These are phyloP conservation scores for Odontomyia ornata DNA, from an alignment of 2,888 invertebrate genomes.

Conservation along the genomic window DNA sequence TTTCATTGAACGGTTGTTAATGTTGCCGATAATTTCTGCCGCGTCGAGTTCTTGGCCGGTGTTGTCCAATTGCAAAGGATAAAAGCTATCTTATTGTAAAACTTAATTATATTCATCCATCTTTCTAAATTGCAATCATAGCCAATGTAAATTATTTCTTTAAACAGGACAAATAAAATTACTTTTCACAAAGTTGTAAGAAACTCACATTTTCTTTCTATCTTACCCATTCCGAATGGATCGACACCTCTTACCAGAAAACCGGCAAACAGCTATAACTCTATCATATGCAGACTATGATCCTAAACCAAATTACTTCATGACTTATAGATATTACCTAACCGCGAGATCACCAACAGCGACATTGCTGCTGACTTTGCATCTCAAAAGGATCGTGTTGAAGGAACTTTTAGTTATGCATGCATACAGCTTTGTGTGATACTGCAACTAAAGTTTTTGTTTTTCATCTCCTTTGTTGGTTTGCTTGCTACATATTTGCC, in stretches of 20 bases:
- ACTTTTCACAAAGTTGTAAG: too few relatives aligned
- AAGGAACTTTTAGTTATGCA: not conserved
- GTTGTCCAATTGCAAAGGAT: not conserved
- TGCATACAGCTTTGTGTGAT: not conserved
- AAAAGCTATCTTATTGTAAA: not conserved
- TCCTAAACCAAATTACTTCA: conserved; percentile 13
- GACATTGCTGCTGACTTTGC: conserved; percentile 4
- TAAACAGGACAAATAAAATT: too few relatives aligned
- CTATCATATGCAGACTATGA: not conserved
- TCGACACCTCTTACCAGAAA: not conserved
- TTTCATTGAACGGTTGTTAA: conserved; percentile 15
- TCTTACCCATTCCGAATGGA: too few relatives aligned
- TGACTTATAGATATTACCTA: conserved; percentile 38
- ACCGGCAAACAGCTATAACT: not conserved
- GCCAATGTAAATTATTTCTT: too few relatives aligned
- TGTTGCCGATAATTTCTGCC: not conserved
- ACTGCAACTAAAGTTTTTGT: not conserved
- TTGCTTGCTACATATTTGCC: not conserved
- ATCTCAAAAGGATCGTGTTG: conserved; percentile 28
- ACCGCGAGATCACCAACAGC: conserved; percentile 19
- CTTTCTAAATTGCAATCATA: too few relatives aligned
- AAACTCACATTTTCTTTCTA: too few relatives aligned
- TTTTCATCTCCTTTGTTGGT: not conserved
- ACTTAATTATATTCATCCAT: too few relatives aligned
- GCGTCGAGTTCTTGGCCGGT: not conserved